A percentile compares a stretch with the other conserved stretches of the same genome.
These are phyloP conservation scores for Ispidina lecontei DNA, from an alignment of 2,797 vertebrate genomes.

Conservation along the genomic window DNA sequence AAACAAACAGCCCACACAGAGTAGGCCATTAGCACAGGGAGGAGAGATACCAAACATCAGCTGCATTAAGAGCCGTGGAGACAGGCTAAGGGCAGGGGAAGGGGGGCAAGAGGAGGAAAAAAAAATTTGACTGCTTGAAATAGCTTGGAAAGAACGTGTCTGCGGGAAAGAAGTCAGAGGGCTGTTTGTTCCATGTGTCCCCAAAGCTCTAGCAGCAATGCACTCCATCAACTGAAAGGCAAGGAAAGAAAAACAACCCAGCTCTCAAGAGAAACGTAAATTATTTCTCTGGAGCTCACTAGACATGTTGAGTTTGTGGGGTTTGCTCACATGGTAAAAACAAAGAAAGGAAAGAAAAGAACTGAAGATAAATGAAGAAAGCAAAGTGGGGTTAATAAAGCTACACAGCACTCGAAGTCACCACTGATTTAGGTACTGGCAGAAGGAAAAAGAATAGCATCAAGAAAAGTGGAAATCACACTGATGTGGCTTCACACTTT, in stretches of 20 bases:
- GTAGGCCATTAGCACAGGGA: neutral
- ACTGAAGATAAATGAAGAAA: neutral
- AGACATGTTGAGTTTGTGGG: neutral
- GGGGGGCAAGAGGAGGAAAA: neutral
- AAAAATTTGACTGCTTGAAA: slow-evolving; percentile 17
- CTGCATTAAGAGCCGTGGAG: neutral
- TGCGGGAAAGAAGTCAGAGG: slow-evolving; percentile 4
- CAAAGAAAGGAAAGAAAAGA: neutral
- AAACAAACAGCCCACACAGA: slow-evolving; percentile 28
- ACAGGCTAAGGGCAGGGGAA: neutral
- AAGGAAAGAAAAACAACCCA: slow-evolving; percentile 18
- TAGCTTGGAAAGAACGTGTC: slow-evolving; percentile 52
- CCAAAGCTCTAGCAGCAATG: slow-evolving; percentile 26
- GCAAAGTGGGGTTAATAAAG: neutral
- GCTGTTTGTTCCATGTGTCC: slow-evolving; percentile 37
- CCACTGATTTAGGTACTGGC: neutral
- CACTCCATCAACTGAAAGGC: slow-evolving; percentile 33
- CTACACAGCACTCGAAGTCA: too few species aligned
- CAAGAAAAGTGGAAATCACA: neutral
- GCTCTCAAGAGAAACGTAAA: slow-evolving; percentile 36
- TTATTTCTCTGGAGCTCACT: neutral
- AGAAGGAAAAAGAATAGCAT: neutral
- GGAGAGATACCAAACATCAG: slow-evolving; percentile 42
- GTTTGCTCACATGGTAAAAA: neutral
- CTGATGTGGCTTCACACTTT: neutral